phyloP scores from a whole-genome alignment of 2,113 vertebrate genomes.

The Cromileptes altivelis region DNA sequence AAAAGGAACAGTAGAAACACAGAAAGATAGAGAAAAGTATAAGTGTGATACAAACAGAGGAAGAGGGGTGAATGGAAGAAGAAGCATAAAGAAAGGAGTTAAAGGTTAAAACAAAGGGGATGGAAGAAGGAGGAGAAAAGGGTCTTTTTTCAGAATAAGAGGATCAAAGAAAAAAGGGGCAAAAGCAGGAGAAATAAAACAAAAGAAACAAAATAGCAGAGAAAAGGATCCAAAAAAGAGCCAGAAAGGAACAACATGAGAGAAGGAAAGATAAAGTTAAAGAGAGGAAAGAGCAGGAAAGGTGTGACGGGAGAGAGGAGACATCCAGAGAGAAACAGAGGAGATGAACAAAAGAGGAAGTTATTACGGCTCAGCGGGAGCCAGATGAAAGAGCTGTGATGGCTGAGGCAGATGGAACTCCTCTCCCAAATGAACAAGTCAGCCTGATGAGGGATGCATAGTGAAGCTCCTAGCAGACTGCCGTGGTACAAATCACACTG shows the following conservation, averaged over 20 bases:
- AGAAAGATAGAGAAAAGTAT: no score
- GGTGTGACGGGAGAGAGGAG: slow-evolving; percentile 33
- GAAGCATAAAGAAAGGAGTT: no score
- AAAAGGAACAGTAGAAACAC: background rate
- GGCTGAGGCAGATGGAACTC: slow-evolving; percentile 55
- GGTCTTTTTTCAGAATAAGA: background rate
- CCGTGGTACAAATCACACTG: slow-evolving; percentile 6
- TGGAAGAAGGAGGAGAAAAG: background rate
- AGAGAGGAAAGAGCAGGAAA: slow-evolving; percentile 22
- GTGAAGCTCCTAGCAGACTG: slow-evolving; percentile 38
- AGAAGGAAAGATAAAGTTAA: background rate
- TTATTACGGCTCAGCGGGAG: slow-evolving; percentile 64
- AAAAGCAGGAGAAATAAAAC: background rate
- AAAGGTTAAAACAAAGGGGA: background rate
- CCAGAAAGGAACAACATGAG: background rate
- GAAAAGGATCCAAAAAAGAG: background rate
- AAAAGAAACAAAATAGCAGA: background rate
- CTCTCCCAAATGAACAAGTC: slow-evolving; percentile 54
- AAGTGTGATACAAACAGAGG: background rate
- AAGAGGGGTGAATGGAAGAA: background rate
- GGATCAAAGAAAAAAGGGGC: background rate
- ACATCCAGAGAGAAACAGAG: slow-evolving; percentile 14
- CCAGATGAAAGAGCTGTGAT: slow-evolving; percentile 58
- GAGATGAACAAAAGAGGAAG: slow-evolving; percentile 58
- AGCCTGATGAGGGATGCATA: slow-evolving; percentile 54